phyloP scores from a whole-genome alignment of 2,888 invertebrate species.

The Perithous albicinctus region DNA sequence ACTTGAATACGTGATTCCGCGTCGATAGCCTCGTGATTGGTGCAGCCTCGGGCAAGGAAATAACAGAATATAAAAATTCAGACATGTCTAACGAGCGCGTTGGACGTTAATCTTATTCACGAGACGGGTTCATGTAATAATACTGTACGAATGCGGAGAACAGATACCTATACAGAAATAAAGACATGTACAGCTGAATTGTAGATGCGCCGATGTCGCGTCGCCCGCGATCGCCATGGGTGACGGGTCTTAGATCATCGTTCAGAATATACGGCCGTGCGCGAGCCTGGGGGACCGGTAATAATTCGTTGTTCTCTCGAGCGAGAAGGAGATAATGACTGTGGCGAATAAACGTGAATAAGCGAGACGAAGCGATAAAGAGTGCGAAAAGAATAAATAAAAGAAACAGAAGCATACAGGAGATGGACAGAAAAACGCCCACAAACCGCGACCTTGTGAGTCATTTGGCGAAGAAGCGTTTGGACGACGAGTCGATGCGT shows the following conservation, averaged over 20 bases:
- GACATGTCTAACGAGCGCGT: conserved; percentile 9
- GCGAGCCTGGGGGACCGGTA: conserved; percentile 47
- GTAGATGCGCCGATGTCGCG: neutral
- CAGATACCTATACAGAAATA: neutral
- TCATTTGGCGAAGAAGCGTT: conserved; percentile 50
- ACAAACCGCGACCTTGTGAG: conserved; percentile 53
- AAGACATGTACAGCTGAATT: neutral
- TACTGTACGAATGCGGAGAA: conserved; percentile 3
- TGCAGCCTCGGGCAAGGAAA: neutral
- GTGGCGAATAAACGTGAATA: conserved; percentile 43
- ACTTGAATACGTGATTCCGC: neutral
- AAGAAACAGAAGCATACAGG: conserved; percentile 1
- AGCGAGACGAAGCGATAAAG: conserved; percentile 14
- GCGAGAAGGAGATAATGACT: conserved; percentile 53
- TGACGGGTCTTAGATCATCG: conserved; percentile 73
- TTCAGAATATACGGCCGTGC: conserved; percentile 67
- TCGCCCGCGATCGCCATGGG: conserved; percentile 11
- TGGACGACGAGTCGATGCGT: conserved; percentile 9
- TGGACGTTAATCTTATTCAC: neutral
- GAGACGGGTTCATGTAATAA: neutral
- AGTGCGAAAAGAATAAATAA: conserved; percentile 3
- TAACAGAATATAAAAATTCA: neutral
- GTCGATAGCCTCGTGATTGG: neutral
- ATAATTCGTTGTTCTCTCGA: conserved; percentile 66
- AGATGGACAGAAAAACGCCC: conserved; percentile 44